A percentile compares a stretch with the other conserved stretches of the same genome.
These are phyloP conservation scores for Amyelois transitella DNA, from an alignment of 1,140 invertebrate genomes.

Conservation along the genomic window DNA sequence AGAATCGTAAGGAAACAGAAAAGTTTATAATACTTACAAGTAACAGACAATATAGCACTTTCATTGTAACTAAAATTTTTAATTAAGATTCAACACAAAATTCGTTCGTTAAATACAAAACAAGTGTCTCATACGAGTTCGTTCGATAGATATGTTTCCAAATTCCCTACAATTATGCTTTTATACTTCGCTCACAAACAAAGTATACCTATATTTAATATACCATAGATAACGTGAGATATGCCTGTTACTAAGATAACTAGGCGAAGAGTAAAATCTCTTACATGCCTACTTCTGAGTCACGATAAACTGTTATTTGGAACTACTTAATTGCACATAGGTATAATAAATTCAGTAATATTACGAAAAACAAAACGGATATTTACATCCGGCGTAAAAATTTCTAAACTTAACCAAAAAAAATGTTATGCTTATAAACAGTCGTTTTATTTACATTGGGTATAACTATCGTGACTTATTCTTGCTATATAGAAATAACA, in stretches of 20 bases:
- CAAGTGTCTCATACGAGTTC: constrained; percentile 51
- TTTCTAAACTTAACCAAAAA: no score
- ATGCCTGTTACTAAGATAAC: constrained; percentile 49
- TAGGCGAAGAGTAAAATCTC: constrained; percentile 30
- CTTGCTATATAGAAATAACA: no score
- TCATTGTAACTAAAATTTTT: constrained; percentile 45
- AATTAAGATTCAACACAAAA: constrained; percentile 25
- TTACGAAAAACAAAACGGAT: constrained; percentile 1
- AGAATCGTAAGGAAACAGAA: no score
- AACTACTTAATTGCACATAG: no score
- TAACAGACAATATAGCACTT: constrained; percentile 45
- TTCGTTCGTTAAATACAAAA: constrained; percentile 54
- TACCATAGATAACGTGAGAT: constrained; percentile 61
- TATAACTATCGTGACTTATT: no score
- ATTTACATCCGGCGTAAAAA: constrained; percentile 9
- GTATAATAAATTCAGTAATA: not conserved
- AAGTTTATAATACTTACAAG: constrained; percentile 47
- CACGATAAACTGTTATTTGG: no score
- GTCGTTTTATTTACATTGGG: no score
- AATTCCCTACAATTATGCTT: constrained; percentile 36
- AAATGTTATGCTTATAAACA: no score
- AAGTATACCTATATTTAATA: no score
- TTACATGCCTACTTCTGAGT: no score
- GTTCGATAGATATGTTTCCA: constrained; percentile 52
- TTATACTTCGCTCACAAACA: no score